Evolutionary conservation across 2,797 vertebrate genomes (phyloP), one percentile per base, ranked within the genome.

Genomic region (Thunnus albacares): DNA sequence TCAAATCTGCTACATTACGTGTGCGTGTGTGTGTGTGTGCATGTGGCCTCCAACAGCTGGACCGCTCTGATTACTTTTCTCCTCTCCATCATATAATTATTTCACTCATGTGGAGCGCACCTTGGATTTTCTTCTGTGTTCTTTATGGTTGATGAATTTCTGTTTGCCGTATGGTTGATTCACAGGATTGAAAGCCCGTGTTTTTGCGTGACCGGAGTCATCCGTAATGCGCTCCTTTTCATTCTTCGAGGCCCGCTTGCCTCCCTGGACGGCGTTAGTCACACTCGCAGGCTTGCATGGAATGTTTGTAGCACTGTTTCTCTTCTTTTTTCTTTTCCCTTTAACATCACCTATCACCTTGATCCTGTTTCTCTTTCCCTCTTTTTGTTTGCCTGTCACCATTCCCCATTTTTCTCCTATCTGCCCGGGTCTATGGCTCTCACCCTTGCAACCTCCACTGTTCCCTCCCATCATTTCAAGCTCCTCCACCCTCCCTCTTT

Each of bases 281-380:
- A 92, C 91, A 87, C 91, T 86, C 26, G 45, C 83, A 71, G 82
- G 73, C 86, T 82, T 60, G 87, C 87, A 66, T 75, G 91, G 90
- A 93, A 92, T 92, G 85, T 90, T 77, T 87, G 88, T 87, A 22
- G 72, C 75, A 28, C 66, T 73, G 83, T 79, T 84, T 33, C 85
- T 79, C 65, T 68, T 57, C 66, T 53, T 24, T 75, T 59, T 75
- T 75, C 68, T 75, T 35, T 35, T 77, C n/a, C 22, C 55, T 75
- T 66, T 81, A 90, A 82, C 86, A 56, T 93, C 92, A 94, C 90
- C 87, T 91, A 90, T 93, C 92, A 95, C 94, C 93, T 94, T 93
- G 90, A 93, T 92, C 90, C 92, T 90, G 90, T 91, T 92, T 91
- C 89, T 91, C 87, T 89, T 89, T 80, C 71, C 76, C 81, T 70